A percentile compares a stretch with the other conserved stretches of the same genome.
Evolutionary conservation across 2,113 vertebrate genomes (phyloP).

Genomic region (Podarcis muralis): DNA sequence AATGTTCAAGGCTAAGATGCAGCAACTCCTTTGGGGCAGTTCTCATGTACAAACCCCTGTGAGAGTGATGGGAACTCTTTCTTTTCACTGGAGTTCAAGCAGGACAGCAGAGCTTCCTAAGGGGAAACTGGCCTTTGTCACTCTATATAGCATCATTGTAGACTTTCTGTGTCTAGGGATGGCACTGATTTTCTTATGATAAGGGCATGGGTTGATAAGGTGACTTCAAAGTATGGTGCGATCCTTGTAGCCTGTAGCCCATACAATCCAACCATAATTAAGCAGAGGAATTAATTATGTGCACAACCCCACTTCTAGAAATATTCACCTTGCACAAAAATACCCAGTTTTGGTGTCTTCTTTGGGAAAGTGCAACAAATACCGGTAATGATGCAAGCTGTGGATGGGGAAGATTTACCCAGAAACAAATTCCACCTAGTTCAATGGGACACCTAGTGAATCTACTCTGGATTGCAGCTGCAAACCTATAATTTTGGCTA

Average conservation of each 20-base stretch:
- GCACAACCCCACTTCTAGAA: neutral
- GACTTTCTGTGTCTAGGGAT: neutral
- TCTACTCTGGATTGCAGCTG: neutral
- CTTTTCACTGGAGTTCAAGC: neutral
- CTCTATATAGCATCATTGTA: neutral
- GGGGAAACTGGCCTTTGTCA: neutral
- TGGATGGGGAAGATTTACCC: neutral
- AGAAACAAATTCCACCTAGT: neutral
- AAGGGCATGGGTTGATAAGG: neutral
- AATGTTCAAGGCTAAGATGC: neutral
- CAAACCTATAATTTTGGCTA: neutral
- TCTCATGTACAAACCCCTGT: no score
- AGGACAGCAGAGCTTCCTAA: neutral
- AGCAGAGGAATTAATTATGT: neutral
- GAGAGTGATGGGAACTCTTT: neutral
- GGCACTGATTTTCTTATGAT: neutral
- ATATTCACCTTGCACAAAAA: neutral
- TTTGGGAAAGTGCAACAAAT: neutral
- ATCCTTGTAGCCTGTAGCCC: neutral
- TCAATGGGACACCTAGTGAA: neutral
- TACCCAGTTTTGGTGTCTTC: neutral
- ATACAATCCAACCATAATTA: neutral
- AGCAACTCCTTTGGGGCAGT: neutral
- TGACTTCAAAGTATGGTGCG: neutral
- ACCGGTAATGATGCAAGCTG: no score